Conservation (phyloP, 2,113 vertebrate genomes). For the Barbus barbus region DNA sequence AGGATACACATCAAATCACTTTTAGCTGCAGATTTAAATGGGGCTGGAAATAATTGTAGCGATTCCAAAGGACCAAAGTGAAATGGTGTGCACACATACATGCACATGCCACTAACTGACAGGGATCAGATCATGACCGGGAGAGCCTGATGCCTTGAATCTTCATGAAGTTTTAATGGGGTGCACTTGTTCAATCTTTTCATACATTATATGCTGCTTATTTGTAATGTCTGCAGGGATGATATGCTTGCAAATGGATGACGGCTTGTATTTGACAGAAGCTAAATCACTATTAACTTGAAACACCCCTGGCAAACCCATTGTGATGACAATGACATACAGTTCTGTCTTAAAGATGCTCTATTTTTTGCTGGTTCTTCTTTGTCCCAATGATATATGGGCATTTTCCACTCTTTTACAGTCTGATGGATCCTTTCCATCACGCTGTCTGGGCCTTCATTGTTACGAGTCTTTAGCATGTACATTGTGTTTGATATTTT, state of each 20-base stretch:
- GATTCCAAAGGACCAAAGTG: slow-evolving; percentile 9
- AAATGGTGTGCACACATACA: background rate
- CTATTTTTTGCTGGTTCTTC: background rate
- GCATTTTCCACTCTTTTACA: background rate
- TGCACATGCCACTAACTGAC: background rate
- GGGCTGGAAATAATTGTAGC: background rate
- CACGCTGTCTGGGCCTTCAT: background rate
- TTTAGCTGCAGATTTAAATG: slow-evolving; percentile 39
- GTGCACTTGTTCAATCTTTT: slow-evolving; percentile 13
- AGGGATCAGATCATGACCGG: slow-evolving; percentile 19
- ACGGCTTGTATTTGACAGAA: background rate
- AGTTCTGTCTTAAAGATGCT: too few species aligned
- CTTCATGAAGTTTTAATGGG: slow-evolving; percentile 23
- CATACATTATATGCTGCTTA: background rate
- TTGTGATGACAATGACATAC: background rate
- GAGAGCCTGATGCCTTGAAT: background rate
- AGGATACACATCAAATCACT: slow-evolving; percentile 42
- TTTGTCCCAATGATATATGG: background rate
- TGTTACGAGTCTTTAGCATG: background rate
- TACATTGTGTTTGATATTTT: background rate
- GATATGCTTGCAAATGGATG: background rate
- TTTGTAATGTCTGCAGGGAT: background rate
- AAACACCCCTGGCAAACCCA: background rate
- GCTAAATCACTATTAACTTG: slow-evolving; percentile 12
- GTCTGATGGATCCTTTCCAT: background rate